Evolutionary conservation across 2,113 vertebrate species (phyloP), one percentile per base, ranked within the genome.

Genomic region (Chunga burmeisteri): DNA sequence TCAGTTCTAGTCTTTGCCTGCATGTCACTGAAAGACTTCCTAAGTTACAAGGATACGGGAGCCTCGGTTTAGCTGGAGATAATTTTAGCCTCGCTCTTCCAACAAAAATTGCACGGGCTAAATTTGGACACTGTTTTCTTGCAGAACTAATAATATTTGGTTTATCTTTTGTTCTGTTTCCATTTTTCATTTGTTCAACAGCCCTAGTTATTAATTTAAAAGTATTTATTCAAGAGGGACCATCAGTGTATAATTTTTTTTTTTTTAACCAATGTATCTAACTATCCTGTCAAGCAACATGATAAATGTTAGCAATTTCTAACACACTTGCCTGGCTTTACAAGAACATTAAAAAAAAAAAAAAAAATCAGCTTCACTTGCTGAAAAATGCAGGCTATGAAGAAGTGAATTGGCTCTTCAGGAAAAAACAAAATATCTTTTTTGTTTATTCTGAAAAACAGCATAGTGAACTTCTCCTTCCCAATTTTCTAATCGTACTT

Each of bases 281-380:
- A 70, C 67, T 53, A 2, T 42, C 61, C 65, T 85, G 58, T 66
- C 56, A 67, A 44, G 27, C 44, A 91, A 65, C 66, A 38, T 75
- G 84, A 89, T 67, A 86, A 74, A 94, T 61, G 71, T 74, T 86
- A 84, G 42, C 47, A 91, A 92, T 92, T 95, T 88, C 80, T 81
- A 88, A 85, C 86, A 52, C 29, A 56, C n/a, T 71, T 83, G 61
- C 42, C 44, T 88, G 55, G 17, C 34, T 94, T 86, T 78, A 83
- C 16, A 50, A 58, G 63, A 88, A 66, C 46, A 23, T 70, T 34
- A 17, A 16, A 75, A 53, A 62, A 58, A 20, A 22, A 34, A 8
- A 38, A 38, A 38, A 38, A 38, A 27, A n/a, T 70, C 53, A 59
- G 30, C 47, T 59, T 67, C 38, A 46, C 38, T 63, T 38, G 29